Percentiles rank a stretch among this genome's conserved stretches.
Conservation (phyloP, 2,113 vertebrate species). For the Sebastes schlegelii region DNA sequence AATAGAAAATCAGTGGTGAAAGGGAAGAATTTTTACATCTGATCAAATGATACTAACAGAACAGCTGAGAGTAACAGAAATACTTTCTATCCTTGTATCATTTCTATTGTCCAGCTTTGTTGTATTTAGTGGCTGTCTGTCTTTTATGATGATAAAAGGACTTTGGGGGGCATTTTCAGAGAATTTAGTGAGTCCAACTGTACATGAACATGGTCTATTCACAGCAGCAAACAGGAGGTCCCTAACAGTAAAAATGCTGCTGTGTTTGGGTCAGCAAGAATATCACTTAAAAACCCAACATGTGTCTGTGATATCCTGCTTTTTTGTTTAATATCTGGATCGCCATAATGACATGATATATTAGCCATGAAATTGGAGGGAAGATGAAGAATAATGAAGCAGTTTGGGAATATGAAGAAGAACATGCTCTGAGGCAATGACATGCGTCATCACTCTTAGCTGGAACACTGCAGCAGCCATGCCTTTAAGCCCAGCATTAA, state of each 20-base stretch:
- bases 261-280: neutral
- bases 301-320: neutral
- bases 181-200: too few species aligned
- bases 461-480: neutral
- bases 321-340: conserved; percentile 1
- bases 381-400: neutral
- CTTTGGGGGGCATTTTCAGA: neutral
- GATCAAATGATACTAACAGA: neutral
- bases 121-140: neutral
- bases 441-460: neutral
- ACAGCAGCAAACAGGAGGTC: neutral
- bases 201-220: neutral
- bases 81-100: neutral
- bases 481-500: neutral
- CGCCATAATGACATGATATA: neutral
- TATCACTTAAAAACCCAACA: conserved; percentile 4
- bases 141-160: neutral
- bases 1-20: neutral
- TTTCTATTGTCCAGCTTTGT: neutral
- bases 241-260: neutral
- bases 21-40: neutral
- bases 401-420: neutral
- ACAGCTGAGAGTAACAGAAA: neutral
- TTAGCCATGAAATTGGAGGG: neutral
- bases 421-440: conserved; percentile 13